These are phyloP conservation scores for Phasianus colchicus DNA, from an alignment of 2,113 vertebrate species.

Conservation along the genomic window DNA sequence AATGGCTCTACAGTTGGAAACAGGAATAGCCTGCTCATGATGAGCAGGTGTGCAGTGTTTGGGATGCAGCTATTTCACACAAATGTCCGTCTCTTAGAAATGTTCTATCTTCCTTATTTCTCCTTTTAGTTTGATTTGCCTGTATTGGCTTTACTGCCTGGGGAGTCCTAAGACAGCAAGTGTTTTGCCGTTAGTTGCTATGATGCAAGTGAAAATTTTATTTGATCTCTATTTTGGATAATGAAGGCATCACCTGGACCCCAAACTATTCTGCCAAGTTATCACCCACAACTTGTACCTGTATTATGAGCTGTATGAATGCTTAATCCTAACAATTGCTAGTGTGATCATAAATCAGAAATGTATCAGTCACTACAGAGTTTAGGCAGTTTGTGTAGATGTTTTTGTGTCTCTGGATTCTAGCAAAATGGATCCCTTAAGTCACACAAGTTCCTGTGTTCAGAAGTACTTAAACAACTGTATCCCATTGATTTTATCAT, in stretches of 20 bases:
- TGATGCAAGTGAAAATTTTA: background rate
- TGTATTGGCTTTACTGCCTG: background rate
- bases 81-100: background rate
- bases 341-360: background rate
- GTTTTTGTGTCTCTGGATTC: background rate
- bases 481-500: background rate
- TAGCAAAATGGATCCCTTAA: background rate
- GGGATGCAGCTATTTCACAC: background rate
- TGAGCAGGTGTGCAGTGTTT: accelerated
- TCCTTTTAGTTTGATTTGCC: background rate
- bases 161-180: accelerated
- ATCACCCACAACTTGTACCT: background rate
- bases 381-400: background rate
- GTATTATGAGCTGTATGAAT: background rate
- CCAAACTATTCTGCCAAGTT: background rate
- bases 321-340: background rate
- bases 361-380: background rate
- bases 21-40: background rate
- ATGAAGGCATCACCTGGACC: background rate
- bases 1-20: background rate
- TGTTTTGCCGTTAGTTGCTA: background rate
- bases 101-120: accelerated
- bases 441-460: background rate
- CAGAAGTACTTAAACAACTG: background rate
- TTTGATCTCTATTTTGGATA: background rate